Percentiles rank a stretch among this genome's conserved stretches.
These are phyloP conservation scores for Stercorarius parasiticus DNA, from an alignment of 2,113 vertebrate genomes.

Conservation along the genomic window DNA sequence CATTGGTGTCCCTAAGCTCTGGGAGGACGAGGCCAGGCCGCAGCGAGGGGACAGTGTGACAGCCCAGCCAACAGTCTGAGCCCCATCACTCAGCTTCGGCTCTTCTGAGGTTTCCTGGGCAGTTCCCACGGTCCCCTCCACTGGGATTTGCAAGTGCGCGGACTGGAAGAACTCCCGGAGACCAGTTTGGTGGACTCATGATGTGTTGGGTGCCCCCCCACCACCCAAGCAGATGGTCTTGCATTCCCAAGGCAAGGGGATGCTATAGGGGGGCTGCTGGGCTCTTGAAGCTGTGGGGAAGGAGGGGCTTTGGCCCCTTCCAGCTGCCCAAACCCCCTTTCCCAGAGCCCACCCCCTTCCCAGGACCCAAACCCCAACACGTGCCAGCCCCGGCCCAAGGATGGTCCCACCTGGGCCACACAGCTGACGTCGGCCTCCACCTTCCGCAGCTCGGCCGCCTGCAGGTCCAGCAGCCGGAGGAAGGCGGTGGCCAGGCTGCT, in stretches of 20 bases:
- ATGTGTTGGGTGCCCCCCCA: rapidly evolving
- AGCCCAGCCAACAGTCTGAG: rapidly evolving
- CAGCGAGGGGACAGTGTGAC: rapidly evolving
- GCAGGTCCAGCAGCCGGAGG: constrained; percentile 83
- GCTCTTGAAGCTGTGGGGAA: not conserved
- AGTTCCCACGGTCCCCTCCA: rapidly evolving
- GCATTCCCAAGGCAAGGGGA: not conserved
- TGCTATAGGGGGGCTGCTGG: rapidly evolving
- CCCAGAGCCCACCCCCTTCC: not conserved
- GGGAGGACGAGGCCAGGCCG: not conserved
- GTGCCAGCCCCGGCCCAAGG: rapidly evolving
- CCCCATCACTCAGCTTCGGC: not conserved
- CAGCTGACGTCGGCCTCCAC: constrained; percentile 81
- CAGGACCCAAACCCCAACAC: not conserved
- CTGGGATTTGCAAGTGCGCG: not conserved
- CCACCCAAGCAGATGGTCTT: not conserved
- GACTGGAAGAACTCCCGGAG: not conserved
- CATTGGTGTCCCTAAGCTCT: not conserved
- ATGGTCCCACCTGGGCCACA: constrained; percentile 76
- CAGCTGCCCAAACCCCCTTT: not conserved
- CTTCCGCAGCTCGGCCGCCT: constrained; percentile 73
- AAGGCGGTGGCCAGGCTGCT: constrained; percentile 80
- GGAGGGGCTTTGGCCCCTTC: too few relatives aligned
- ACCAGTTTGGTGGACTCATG: rapidly evolving
- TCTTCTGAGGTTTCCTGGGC: rapidly evolving